Conservation (phyloP, 2,888 invertebrate genomes). For the Orchesella flavescens region DNA sequence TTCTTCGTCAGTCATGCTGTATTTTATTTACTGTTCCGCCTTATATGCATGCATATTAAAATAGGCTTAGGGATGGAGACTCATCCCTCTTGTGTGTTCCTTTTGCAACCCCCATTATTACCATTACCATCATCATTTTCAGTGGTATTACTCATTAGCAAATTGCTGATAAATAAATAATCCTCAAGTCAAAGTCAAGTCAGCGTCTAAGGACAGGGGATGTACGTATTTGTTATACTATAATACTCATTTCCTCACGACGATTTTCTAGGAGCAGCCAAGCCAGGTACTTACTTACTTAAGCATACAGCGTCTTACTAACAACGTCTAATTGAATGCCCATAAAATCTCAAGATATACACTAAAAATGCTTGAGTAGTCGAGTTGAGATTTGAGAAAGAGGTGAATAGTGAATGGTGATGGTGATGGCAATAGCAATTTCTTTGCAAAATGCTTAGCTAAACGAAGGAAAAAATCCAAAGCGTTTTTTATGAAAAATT, state of each 20-base stretch:
- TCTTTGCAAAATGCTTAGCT: background rate
- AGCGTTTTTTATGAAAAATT: background rate
- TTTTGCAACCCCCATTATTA: constrained; percentile 18
- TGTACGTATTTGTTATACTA: background rate
- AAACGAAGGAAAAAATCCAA: background rate
- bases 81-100: background rate
- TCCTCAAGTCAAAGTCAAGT: background rate
- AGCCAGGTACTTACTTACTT: background rate
- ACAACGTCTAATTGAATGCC: constrained; percentile 51
- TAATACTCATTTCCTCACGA: constrained; percentile 16
- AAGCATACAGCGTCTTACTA: background rate
- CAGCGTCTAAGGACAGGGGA: background rate
- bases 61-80: too few species aligned
- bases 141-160: constrained; percentile 51
- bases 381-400: too few species aligned
- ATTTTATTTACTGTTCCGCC: too few species aligned
- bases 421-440: background rate
- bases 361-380: constrained; percentile 4
- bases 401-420: background rate
- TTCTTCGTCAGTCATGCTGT: too few species aligned
- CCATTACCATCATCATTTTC: constrained; percentile 18
- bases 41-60: too few species aligned
- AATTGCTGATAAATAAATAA: constrained; percentile 52
- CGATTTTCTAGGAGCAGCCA: background rate
- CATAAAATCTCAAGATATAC: constrained; percentile 27